Base-by-base conservation (phyloP, 2,797 vertebrate species). In the Etheostoma perlongum region DNA sequence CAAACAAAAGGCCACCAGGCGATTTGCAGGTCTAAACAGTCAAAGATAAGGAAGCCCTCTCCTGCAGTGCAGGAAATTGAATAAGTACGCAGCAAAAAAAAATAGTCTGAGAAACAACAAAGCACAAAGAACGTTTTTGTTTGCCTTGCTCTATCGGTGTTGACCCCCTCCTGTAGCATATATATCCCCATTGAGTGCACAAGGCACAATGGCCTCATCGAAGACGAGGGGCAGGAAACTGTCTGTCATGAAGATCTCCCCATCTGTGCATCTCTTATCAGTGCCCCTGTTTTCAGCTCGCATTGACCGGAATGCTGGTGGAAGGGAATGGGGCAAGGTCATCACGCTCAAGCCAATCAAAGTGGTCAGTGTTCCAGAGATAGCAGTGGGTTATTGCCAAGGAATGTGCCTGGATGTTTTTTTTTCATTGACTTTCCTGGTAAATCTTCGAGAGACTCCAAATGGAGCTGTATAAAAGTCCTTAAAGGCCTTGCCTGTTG, bases 21-120 rank as follows among this genome's bases (percentile, higher is more conserved):
- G 91, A 90, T 93, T 92, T 93, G 87, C 91, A 94, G 93, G 92
- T 94, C 91, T 90, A 93, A 94, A 94, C 93, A 92, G 88, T 76
- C 79, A 14, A 66, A 91, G 93, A 95, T 94, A 94, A 94, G 89
- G 83, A 86, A 88, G 81, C 84, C 83, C 85, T 85, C 88, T 93
- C 85, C 86, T 81, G 87, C 89, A 59, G 85, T 74, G 87, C 83
- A 92, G 93, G 93, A 94, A 94, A 94, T 94, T 92, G 91, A 94
- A 93, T 91, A 92, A 93, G 86, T 90, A 82, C 61, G 71, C 73
- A 23, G 81, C 68, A 33, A 44, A n/a, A 18, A 18, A 83, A 78
- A 92, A 91, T 40, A 91, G 86, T 83, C 76, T 49, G 63, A 73
- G 74, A 82, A 89, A 90, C 85, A 76, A 84, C 51, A 8, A 55